Evolutionary conservation across 1,140 invertebrate species (phyloP), one percentile per base, ranked within the genome.

Genomic region (Micrasema minimum): DNA sequence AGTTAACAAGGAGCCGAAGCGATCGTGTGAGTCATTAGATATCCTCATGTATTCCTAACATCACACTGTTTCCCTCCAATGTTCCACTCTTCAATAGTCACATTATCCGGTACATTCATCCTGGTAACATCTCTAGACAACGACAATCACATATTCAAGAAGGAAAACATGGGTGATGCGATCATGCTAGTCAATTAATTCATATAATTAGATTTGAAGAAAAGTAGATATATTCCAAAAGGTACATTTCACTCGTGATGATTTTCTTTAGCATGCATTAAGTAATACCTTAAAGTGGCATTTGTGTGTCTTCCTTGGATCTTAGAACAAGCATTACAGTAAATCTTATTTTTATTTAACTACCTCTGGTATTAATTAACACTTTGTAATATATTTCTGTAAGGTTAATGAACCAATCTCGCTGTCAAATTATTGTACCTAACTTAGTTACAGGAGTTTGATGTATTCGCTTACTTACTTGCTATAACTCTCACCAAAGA

Each of bases 151-250:
- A 7, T 7, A 31, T 31, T 31, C 37, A 38, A 35, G 23, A 41
- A 64, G 46, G 55, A 31, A 67, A 38, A 72, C 65, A 72, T 61
- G 64, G 55, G 70, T 67, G 70, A 72, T 72, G 51, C 53, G 53
- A 72, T 67, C 64, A 66, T 61, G 50, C 70, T 72, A 72, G 70
- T 72, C 70, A 72, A 67, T 55, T 55, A 61, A 64, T 62, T 53
- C 55, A 50, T 66, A 71, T 66, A 66, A 23, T 66, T 66, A 71
- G 46, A 59, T 59, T 31, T 20, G 48, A 66, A 51, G 55, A 41
- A 59, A 59, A 59, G n/a, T 59, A 59, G 53, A 59, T 69, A 69
- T 59, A 64, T 64, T 64, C 55, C 55, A 59, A 59, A 55, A 59
- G 31, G 18, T 59, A 41, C 55, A 59, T 59, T 59, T 59, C 55